Evolutionary conservation across 2,888 invertebrate species (phyloP).

Genomic region (Myopa testacea): DNA sequence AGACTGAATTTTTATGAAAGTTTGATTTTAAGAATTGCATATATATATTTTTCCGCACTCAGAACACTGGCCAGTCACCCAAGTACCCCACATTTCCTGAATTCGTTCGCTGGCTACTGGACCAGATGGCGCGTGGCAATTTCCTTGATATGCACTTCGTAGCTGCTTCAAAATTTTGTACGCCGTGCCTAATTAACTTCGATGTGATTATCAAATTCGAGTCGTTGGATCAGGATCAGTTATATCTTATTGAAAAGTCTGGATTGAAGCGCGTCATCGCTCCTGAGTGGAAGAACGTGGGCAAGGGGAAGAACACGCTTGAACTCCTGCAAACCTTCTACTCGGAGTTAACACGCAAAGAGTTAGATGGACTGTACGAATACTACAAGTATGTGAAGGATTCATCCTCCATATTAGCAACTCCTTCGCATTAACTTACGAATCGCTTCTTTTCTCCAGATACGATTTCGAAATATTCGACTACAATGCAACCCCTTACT

Average conservation of each 20-base stretch:
- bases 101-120: slow-evolving; percentile 82
- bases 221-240: slow-evolving; percentile 85
- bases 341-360: slow-evolving; percentile 78
- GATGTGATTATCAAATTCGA: slow-evolving; percentile 86
- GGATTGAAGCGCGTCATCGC: slow-evolving; percentile 80
- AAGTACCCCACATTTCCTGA: slow-evolving; percentile 84
- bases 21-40: too few species aligned
- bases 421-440: not conserved
- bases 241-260: slow-evolving; percentile 82
- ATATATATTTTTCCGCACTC: slow-evolving; percentile 14
- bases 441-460: slow-evolving; percentile 68
- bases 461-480: slow-evolving; percentile 90
- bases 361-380: slow-evolving; percentile 81
- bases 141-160: slow-evolving; percentile 89
- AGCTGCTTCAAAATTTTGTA: slow-evolving; percentile 85
- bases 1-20: too few species aligned
- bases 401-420: not conserved
- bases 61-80: slow-evolving; percentile 64
- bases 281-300: slow-evolving; percentile 86
- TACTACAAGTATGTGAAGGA: slow-evolving; percentile 77
- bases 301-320: slow-evolving; percentile 79
- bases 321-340: slow-evolving; percentile 81
- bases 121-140: slow-evolving; percentile 72
- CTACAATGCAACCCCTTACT: slow-evolving; percentile 74
- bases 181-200: slow-evolving; percentile 86